These are phyloP conservation scores for Zaprionus tsacasi DNA, from an alignment of 1,140 invertebrate species.

Conservation along the genomic window DNA sequence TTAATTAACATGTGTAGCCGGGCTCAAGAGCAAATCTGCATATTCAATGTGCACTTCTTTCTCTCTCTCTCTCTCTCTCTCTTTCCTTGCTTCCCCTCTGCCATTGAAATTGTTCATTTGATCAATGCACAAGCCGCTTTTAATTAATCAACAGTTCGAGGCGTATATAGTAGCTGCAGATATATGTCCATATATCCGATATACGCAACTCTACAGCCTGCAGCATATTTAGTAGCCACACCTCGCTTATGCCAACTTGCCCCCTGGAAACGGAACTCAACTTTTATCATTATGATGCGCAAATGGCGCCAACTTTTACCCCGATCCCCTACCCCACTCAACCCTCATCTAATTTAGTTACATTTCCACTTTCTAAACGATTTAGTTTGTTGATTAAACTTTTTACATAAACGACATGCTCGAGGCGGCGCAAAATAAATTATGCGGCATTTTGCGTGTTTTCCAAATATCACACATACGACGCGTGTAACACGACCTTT, in stretches of 20 bases:
- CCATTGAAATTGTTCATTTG: conserved; percentile 23
- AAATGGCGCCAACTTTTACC: conserved; percentile 69
- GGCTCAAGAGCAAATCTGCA: conserved; percentile 54
- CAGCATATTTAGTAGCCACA: conserved; percentile 20
- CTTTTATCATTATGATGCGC: conserved; percentile 82
- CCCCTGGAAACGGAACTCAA: conserved; percentile 35
- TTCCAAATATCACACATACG: conserved; percentile 30
- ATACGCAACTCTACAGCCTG: conserved; percentile 6
- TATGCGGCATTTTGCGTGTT: conserved; percentile 17
- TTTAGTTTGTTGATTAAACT: conserved; percentile 81
- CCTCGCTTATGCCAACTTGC: conserved; percentile 10
- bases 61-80: conserved; percentile 8
- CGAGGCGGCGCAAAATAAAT: conserved; percentile 11
- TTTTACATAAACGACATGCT: conserved; percentile 69
- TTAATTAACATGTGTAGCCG: conserved; percentile 74
- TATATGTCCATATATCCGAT: neutral
- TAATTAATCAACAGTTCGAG: conserved; percentile 23
- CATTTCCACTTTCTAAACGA: conserved; percentile 75
- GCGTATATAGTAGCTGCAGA: neutral
- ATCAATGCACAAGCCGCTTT: conserved; percentile 7
- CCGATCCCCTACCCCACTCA: conserved; percentile 13
- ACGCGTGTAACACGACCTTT: neutral
- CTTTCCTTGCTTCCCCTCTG: conserved; percentile 4
- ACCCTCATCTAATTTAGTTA: conserved; percentile 61
- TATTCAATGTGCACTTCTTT: conserved; percentile 56